Percentiles rank a stretch among this genome's conserved stretches.
phyloP scores from a whole-genome alignment of 2,888 invertebrate genomes.

The Syrista parreyssii region DNA sequence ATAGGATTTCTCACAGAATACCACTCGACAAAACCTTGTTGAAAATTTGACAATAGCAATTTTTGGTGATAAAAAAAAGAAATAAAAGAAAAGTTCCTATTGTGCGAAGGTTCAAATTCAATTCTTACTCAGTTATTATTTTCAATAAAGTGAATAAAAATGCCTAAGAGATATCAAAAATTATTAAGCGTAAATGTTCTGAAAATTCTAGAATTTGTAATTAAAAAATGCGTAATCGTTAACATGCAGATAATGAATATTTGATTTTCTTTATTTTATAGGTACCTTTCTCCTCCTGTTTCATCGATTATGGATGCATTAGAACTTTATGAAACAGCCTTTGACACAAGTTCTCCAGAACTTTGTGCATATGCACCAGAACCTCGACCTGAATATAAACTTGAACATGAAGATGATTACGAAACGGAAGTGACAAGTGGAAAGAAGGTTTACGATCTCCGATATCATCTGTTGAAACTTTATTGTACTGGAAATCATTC shows the following conservation, averaged over 20 bases:
- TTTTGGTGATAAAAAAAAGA: too few relatives aligned
- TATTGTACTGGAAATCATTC: conserved; percentile 76
- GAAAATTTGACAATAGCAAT: too few relatives aligned
- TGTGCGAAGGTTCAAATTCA: too few relatives aligned
- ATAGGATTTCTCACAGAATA: too few relatives aligned
- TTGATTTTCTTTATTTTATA: conserved; percentile 53
- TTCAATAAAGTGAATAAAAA: too few relatives aligned
- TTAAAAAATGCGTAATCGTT: too few relatives aligned
- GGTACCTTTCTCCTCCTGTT: conserved; percentile 79
- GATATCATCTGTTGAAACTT: conserved; percentile 85
- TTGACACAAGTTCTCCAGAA: conserved; percentile 62
- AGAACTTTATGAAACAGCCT: conserved; percentile 78
- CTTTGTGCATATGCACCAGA: conserved; percentile 58
- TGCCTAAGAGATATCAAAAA: too few relatives aligned
- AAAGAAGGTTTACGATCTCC: conserved; percentile 72
- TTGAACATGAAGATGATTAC: conserved; percentile 50
- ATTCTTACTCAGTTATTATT: too few relatives aligned
- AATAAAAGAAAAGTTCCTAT: too few relatives aligned
- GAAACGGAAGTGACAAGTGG: conserved; percentile 47
- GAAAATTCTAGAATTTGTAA: too few relatives aligned
- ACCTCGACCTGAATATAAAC: conserved; percentile 63
- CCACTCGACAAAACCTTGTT: too few relatives aligned
- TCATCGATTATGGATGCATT: conserved; percentile 80
- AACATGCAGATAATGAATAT: conserved; percentile 2
- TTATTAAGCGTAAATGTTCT: too few relatives aligned